Evolutionary conservation across 2,113 vertebrate species (phyloP).

Genomic region (Tenebrosternarchus preto): DNA sequence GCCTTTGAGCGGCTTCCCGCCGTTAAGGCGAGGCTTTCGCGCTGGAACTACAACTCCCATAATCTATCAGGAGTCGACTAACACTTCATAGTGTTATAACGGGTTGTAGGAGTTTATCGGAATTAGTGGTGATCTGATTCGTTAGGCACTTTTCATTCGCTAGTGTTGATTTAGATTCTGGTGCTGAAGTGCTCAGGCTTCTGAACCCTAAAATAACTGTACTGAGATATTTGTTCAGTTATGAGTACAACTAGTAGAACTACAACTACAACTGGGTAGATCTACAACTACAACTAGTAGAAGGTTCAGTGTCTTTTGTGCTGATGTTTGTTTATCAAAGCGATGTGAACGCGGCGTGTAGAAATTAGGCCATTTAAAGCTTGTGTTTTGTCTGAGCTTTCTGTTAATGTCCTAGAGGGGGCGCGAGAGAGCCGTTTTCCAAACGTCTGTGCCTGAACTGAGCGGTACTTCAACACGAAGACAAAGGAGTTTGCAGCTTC

Average conservation of each 20-base stretch:
- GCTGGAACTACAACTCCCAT: too few relatives aligned
- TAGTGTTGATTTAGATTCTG: not conserved
- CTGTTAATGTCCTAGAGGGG: constrained; percentile 12
- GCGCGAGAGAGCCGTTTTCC: constrained; percentile 1
- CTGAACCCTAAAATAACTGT: too few relatives aligned
- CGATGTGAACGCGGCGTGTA: too few relatives aligned
- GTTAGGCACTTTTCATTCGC: not conserved
- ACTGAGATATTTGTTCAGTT: too few relatives aligned
- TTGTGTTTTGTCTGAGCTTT: constrained; percentile 15
- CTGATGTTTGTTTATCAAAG: too few relatives aligned
- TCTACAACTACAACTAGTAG: too few relatives aligned
- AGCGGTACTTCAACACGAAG: too few relatives aligned
- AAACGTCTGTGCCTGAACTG: not conserved
- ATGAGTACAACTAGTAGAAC: too few relatives aligned
- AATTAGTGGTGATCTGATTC: not conserved
- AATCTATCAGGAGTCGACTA: not conserved
- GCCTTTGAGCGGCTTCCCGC: constrained; percentile 56
- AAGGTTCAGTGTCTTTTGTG: too few relatives aligned
- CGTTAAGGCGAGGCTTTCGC: constrained; percentile 13
- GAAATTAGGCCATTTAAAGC: constrained; percentile 35
- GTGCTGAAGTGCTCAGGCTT: not conserved
- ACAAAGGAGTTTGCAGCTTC: too few relatives aligned
- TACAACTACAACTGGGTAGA: too few relatives aligned
- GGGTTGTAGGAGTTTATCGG: too few relatives aligned
- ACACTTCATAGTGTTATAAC: not conserved